Percentiles rank a stretch among this genome's conserved stretches.
Evolutionary conservation across 1,140 invertebrate species (phyloP).

Genomic region (Cecropterus lyciades): DNA sequence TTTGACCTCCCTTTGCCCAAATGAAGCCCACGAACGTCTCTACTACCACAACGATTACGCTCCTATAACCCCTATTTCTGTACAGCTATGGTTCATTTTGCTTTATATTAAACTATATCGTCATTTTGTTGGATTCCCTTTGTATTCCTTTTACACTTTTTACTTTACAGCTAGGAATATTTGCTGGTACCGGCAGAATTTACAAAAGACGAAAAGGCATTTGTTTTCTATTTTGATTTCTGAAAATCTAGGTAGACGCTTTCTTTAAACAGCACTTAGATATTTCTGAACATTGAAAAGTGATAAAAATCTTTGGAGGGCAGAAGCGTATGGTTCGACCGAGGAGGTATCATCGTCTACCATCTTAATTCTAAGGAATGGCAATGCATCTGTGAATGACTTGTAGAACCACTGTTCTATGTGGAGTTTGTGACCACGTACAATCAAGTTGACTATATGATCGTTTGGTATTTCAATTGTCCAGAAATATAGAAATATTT

Average conservation of each 20-base stretch:
- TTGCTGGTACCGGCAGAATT: constrained; percentile 55
- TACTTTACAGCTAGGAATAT: constrained; percentile 52
- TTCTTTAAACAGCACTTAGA: no score
- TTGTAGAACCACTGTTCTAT: no score
- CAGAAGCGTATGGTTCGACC: no score
- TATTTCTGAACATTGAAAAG: no score
- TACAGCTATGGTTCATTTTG: constrained; percentile 39
- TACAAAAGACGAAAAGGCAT: constrained; percentile 32
- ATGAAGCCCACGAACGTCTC: constrained; percentile 44
- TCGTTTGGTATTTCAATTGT: no score
- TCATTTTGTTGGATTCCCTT: constrained; percentile 46
- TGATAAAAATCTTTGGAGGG: no score
- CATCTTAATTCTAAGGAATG: no score
- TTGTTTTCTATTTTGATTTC: constrained; percentile 27
- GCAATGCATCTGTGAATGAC: no score
- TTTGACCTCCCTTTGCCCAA: constrained; percentile 55
- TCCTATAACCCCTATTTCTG: constrained; percentile 46
- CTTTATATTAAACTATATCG: constrained; percentile 40
- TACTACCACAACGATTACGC: constrained; percentile 34
- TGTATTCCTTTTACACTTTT: constrained; percentile 63
- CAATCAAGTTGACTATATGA: no score
- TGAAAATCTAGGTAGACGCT: constrained; percentile 2
- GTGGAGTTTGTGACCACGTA: no score
- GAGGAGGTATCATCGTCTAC: no score
- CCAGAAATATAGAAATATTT: no score